A percentile compares a stretch with the other conserved stretches of the same genome.
Conservation (phyloP, 2,113 vertebrate genomes). For the Mustela nigripes region DNA sequence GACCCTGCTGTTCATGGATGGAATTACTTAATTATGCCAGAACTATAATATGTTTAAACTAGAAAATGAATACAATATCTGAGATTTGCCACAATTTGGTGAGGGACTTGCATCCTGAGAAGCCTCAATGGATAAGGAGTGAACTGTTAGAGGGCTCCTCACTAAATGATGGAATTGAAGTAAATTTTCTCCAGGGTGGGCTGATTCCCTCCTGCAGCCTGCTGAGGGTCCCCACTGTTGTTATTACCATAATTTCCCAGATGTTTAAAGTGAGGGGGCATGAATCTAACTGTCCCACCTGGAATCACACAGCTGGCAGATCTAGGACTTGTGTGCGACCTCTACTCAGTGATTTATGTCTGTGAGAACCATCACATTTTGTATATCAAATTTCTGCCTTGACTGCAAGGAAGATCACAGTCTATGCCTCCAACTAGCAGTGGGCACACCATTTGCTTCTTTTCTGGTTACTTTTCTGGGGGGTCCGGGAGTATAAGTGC, state of each 20-base stretch:
- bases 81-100: not conserved
- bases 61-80: not conserved
- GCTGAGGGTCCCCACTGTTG: not conserved
- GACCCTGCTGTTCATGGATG: not conserved
- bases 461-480: no score
- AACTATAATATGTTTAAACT: not conserved
- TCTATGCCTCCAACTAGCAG: not conserved
- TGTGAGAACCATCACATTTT: not conserved
- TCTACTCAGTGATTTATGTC: not conserved
- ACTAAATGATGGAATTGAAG: not conserved
- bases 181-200: not conserved
- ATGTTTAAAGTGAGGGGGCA: not conserved
- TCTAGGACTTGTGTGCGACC: not conserved
- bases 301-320: not conserved
- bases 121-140: not conserved
- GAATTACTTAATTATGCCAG: not conserved
- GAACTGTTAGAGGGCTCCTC: not conserved
- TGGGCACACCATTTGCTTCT: not conserved
- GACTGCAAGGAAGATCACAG: not conserved
- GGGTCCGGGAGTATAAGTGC: no score
- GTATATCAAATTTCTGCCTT: no score
- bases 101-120: not conserved
- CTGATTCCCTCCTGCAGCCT: not conserved
- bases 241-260: not conserved
- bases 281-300: not conserved